Conservation (phyloP, 2,888 invertebrate genomes). For the Erannis defoliaria region DNA sequence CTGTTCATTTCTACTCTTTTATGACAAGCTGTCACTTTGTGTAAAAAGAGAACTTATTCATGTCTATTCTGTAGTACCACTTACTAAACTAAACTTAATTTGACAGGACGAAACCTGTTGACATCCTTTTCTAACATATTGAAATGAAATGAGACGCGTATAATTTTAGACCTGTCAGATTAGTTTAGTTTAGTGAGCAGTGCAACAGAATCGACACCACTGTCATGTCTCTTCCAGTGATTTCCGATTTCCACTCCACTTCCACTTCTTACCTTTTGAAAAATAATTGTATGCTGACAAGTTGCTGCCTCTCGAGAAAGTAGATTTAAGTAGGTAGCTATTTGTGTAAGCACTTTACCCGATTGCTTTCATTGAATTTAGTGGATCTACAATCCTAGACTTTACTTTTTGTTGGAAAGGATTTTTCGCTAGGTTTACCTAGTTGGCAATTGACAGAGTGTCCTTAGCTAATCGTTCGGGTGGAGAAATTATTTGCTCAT, state of each 20-base stretch:
- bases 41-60: too few species aligned
- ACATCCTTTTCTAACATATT: too few species aligned
- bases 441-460: neutral
- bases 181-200: too few species aligned
- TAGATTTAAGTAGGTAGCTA: conserved; percentile 19
- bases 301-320: conserved; percentile 26
- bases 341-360: conserved; percentile 21
- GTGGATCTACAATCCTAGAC: conserved; percentile 8
- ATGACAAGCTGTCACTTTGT: too few species aligned
- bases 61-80: too few species aligned
- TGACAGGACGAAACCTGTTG: too few species aligned
- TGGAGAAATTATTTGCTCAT: neutral
- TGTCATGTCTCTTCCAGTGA: conserved; percentile 2
- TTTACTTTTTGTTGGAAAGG: neutral
- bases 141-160: too few species aligned
- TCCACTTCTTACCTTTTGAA: conserved; percentile 36
- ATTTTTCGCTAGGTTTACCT: neutral
- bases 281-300: conserved; percentile 44
- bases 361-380: conserved; percentile 13
- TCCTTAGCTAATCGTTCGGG: neutral
- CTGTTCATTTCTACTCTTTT: too few species aligned
- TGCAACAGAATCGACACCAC: too few species aligned
- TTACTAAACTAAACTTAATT: too few species aligned
- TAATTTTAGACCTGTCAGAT: too few species aligned
- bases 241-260: neutral